Percentiles rank a stretch among this genome's conserved stretches.
These are phyloP conservation scores for Rhabdomys pumilio DNA, from an alignment of 2,797 vertebrate genomes.

Conservation along the genomic window DNA sequence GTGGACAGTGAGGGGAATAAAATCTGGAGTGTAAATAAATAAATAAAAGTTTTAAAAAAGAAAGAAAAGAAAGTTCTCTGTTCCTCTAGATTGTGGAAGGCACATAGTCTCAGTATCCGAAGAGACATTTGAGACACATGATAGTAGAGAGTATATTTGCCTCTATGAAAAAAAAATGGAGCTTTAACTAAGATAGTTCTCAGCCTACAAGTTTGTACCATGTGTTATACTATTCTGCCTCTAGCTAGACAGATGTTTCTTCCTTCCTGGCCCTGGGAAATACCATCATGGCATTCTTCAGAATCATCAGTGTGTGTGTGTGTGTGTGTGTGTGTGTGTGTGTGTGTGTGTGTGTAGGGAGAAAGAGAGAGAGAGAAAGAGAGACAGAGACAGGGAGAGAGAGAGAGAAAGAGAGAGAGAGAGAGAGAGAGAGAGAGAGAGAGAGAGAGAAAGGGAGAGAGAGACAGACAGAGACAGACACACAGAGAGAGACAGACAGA, in stretches of 20 bases:
- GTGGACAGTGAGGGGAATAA: too few relatives aligned
- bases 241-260: not conserved
- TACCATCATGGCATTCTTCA: not conserved
- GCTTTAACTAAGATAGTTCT: slow-evolving; percentile 29
- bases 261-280: not conserved
- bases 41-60: too few relatives aligned
- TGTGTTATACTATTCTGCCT: not conserved
- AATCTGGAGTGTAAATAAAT: too few relatives aligned
- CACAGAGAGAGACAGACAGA: not conserved
- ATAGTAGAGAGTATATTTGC: not conserved
- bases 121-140: slow-evolving; percentile 15
- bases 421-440: too few relatives aligned
- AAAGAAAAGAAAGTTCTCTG: slow-evolving; percentile 14
- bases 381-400: not conserved
- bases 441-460: not conserved
- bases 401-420: not conserved
- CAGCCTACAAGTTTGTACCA: not conserved
- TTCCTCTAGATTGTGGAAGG: slow-evolving; percentile 26
- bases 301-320: not conserved
- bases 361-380: too few relatives aligned
- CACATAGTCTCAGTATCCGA: slow-evolving; percentile 7
- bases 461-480: not conserved
- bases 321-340: not conserved
- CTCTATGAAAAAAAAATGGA: not conserved
- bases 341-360: not conserved